Evolutionary conservation across 2,797 vertebrate species (phyloP).

Genomic region (Kryptolebias ocellatus): DNA sequence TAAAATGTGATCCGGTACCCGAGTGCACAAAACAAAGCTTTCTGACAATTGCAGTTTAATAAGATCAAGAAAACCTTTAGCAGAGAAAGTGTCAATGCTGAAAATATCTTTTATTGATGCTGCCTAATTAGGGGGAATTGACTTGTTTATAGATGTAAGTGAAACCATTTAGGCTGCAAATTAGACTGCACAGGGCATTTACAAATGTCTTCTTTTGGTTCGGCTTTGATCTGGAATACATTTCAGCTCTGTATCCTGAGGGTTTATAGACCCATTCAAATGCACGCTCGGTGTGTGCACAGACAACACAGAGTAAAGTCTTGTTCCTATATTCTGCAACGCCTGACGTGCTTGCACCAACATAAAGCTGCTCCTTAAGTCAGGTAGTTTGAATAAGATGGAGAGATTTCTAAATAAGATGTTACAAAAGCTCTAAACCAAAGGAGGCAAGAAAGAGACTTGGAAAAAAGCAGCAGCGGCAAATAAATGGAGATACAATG

Average conservation of each 20-base stretch:
- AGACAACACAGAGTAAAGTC: slow-evolving; percentile 23
- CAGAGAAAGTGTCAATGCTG: slow-evolving; percentile 81
- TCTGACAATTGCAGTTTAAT: not conserved
- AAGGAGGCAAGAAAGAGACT: not conserved
- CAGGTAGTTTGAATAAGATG: not conserved
- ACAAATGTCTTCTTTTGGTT: slow-evolving; percentile 60
- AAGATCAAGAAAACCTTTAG: slow-evolving; percentile 75
- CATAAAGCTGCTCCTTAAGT: slow-evolving; percentile 4
- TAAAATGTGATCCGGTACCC: not conserved
- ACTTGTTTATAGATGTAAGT: slow-evolving; percentile 69
- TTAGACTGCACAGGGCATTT: slow-evolving; percentile 52
- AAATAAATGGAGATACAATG: slow-evolving; percentile 20
- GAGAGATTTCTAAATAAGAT: not conserved
- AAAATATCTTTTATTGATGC: slow-evolving; percentile 86
- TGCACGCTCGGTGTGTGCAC: not conserved
- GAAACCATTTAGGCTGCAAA: slow-evolving; percentile 67
- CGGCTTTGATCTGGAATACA: slow-evolving; percentile 71
- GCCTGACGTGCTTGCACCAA: not conserved
- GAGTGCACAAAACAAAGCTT: not conserved
- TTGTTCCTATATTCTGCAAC: slow-evolving; percentile 8
- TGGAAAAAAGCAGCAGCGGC: slow-evolving; percentile 2
- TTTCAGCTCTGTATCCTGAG: slow-evolving; percentile 57
- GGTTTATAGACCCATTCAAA: slow-evolving; percentile 27
- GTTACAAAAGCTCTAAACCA: slow-evolving; percentile 3
- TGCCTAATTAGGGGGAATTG: slow-evolving; percentile 79